A percentile compares a stretch with the other conserved stretches of the same genome.
phyloP scores from a whole-genome alignment of 2,113 vertebrate genomes.

The Grus americana region DNA sequence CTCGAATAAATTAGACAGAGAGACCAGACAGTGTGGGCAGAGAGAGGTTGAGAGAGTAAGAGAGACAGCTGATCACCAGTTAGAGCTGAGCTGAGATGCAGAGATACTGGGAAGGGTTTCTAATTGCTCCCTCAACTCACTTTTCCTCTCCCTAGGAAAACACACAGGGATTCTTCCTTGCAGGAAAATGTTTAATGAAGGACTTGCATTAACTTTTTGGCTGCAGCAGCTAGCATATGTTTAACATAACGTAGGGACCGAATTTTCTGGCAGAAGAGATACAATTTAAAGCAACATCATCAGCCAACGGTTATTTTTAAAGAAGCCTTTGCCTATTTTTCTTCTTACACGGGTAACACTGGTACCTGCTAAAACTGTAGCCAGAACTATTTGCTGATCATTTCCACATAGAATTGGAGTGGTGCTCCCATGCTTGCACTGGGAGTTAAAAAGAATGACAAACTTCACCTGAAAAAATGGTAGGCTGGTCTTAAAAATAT shows the following conservation, averaged over 20 bases:
- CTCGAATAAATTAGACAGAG: slow-evolving; percentile 8
- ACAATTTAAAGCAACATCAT: not conserved
- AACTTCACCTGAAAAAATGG: not conserved
- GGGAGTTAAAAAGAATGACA: not conserved
- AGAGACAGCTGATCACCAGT: not conserved
- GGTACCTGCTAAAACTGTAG: not conserved
- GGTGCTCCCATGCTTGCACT: not conserved
- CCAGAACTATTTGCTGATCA: not conserved
- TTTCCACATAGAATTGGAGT: not conserved
- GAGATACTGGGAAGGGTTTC: not conserved
- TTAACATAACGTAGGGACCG: not conserved
- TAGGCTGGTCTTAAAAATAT: not conserved
- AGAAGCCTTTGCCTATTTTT: not conserved
- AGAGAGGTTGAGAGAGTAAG: not conserved
- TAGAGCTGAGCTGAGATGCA: not conserved
- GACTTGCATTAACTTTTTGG: not conserved
- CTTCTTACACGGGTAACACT: not conserved
- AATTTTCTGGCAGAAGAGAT: not conserved
- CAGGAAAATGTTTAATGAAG: not conserved
- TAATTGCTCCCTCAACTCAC: not conserved
- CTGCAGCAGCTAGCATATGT: not conserved
- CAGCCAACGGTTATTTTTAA: not conserved
- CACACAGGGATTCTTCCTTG: not conserved
- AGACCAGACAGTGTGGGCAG: slow-evolving; percentile 46
- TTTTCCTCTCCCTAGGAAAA: not conserved